These are phyloP conservation scores for Mylabris sibirica DNA, from an alignment of 2,888 invertebrate genomes.

Conservation along the genomic window DNA sequence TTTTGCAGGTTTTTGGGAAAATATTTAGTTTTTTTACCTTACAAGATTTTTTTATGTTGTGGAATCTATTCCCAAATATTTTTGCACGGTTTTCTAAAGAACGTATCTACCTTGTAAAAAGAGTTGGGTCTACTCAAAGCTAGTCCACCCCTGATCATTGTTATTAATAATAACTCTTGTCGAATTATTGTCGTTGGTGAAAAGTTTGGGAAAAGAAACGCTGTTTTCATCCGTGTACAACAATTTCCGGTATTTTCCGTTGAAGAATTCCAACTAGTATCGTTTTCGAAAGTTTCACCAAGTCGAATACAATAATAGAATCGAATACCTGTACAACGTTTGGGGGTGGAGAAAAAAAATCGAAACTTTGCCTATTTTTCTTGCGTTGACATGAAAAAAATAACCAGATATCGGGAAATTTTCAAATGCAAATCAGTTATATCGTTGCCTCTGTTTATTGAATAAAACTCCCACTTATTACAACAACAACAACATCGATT, in stretches of 20 bases:
- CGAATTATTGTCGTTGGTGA: too few relatives aligned
- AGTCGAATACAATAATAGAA: background rate
- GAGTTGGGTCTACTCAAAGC: too few relatives aligned
- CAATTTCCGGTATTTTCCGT: background rate
- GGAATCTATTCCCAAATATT: too few relatives aligned
- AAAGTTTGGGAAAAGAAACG: too few relatives aligned
- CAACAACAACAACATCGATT: background rate
- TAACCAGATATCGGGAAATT: background rate
- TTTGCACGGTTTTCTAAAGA: too few relatives aligned
- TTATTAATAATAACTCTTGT: too few relatives aligned
- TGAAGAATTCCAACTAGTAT: background rate
- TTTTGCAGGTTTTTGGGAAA: too few relatives aligned
- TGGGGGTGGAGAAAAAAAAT: background rate
- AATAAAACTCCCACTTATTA: constrained; percentile 4
- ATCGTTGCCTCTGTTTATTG: background rate
- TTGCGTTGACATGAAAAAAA: background rate
- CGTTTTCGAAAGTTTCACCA: background rate
- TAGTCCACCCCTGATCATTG: too few relatives aligned
- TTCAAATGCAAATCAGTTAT: background rate
- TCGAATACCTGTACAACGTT: background rate
- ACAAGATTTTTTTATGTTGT: too few relatives aligned
- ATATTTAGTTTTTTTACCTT: too few relatives aligned
- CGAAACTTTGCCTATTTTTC: background rate
- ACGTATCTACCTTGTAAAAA: too few relatives aligned
- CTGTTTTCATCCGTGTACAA: too few relatives aligned